Conservation (phyloP, 2,888 invertebrate genomes). For the Ophioninae sp. region DNA sequence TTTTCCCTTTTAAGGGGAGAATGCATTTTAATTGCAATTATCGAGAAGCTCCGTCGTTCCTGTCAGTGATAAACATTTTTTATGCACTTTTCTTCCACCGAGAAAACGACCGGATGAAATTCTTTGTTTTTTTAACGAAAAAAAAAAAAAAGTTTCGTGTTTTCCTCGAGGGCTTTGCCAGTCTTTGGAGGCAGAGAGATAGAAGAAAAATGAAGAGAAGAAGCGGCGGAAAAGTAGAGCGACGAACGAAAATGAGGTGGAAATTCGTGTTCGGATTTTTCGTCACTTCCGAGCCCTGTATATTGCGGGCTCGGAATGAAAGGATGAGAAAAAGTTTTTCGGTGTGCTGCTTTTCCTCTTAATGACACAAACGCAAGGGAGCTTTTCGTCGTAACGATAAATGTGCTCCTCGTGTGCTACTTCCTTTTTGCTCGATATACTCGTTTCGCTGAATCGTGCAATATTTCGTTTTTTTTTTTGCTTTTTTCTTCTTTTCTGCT, state of each 20-base stretch:
- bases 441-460: constrained; percentile 21
- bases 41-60: no score
- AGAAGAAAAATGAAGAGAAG: neutral
- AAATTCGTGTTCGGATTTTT: neutral
- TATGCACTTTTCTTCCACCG: neutral
- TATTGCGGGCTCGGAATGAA: neutral
- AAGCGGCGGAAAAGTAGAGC: neutral
- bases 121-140: neutral
- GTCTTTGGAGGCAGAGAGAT: neutral
- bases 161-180: neutral
- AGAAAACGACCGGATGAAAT: neutral
- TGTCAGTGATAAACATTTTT: neutral
- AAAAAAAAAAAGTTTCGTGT: neutral
- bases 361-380: neutral
- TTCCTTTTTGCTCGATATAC: constrained; percentile 8
- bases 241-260: neutral
- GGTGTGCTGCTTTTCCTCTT: neutral
- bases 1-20: no score
- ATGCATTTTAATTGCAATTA: no score
- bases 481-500: neutral
- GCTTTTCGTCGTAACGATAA: constrained; percentile 8
- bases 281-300: neutral
- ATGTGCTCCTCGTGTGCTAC: neutral
- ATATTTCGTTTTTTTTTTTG: constrained; percentile 4
- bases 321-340: neutral